Conservation (phyloP, 2,113 vertebrate species). For the Axis porcinus region DNA sequence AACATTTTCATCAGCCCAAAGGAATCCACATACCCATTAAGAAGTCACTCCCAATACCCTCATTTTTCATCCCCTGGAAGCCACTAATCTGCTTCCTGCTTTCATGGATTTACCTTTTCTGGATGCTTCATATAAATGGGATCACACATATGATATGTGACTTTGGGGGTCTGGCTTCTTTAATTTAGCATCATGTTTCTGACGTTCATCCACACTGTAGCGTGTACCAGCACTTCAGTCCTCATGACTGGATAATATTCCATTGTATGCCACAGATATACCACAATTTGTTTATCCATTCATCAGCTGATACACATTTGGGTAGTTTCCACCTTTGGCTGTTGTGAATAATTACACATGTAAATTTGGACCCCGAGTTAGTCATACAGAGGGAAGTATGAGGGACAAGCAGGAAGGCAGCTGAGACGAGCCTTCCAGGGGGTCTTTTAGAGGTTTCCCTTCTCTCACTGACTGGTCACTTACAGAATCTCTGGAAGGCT, state of each 20-base stretch:
- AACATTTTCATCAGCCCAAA: not conserved
- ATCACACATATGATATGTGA: not conserved
- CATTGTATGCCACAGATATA: not conserved
- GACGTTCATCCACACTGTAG: not conserved
- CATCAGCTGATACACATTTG: slow-evolving; percentile 14
- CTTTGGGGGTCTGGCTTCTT: not conserved
- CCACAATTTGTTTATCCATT: not conserved
- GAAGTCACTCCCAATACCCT: not conserved
- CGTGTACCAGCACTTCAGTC: not conserved
- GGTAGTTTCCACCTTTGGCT: slow-evolving; percentile 19
- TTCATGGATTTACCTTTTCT: not conserved
- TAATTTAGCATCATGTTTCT: not conserved
- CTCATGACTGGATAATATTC: not conserved
- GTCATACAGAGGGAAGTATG: not conserved
- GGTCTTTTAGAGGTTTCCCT: not conserved
- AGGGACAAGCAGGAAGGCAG: not conserved
- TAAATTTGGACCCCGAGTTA: slow-evolving; percentile 18
- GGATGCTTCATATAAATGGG: not conserved
- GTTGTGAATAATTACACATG: not conserved
- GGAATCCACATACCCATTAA: not conserved
- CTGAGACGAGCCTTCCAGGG: not conserved
- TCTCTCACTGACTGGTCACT: not conserved
- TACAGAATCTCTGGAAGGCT: not conserved
- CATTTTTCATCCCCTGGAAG: not conserved
- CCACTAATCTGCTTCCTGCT: not conserved